A percentile compares a stretch with the other conserved stretches of the same genome.
Evolutionary conservation across 2,888 invertebrate species (phyloP).

Genomic region (Cryptus viduatorius): DNA sequence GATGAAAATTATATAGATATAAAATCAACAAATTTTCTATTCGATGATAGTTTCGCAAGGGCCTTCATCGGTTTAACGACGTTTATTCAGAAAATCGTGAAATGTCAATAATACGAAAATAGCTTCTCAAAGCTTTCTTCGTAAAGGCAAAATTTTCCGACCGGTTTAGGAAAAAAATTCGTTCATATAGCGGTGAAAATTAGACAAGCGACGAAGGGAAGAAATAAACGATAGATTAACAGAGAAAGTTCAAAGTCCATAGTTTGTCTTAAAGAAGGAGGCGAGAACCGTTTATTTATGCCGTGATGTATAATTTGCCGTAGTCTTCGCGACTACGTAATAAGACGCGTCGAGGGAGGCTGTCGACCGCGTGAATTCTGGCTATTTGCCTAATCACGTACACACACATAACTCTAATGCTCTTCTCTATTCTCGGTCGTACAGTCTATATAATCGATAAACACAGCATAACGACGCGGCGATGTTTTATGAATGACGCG

Average conservation of each 20-base stretch:
- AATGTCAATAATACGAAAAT: conserved; percentile 1
- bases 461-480: neutral
- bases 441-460: neutral
- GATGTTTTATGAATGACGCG: conserved; percentile 30
- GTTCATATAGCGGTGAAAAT: neutral
- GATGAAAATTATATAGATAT: conserved; percentile 1
- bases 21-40: conserved; percentile 30
- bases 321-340: conserved; percentile 20
- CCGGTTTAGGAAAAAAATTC: neutral
- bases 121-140: neutral
- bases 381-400: conserved; percentile 49
- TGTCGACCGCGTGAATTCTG: conserved; percentile 57
- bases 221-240: neutral
- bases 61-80: neutral
- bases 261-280: neutral
- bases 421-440: conserved; percentile 49
- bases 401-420: conserved; percentile 23
- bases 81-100: conserved; percentile 17
- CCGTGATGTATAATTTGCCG: neutral
- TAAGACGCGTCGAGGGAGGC: conserved; percentile 40
- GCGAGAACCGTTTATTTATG: neutral
- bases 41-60: neutral
- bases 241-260: neutral
- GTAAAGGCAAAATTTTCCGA: neutral
- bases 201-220: neutral